A percentile compares a stretch with the other conserved stretches of the same genome.
Evolutionary conservation across 1,140 invertebrate genomes (phyloP).

Genomic region (Bicyclus anynana): DNA sequence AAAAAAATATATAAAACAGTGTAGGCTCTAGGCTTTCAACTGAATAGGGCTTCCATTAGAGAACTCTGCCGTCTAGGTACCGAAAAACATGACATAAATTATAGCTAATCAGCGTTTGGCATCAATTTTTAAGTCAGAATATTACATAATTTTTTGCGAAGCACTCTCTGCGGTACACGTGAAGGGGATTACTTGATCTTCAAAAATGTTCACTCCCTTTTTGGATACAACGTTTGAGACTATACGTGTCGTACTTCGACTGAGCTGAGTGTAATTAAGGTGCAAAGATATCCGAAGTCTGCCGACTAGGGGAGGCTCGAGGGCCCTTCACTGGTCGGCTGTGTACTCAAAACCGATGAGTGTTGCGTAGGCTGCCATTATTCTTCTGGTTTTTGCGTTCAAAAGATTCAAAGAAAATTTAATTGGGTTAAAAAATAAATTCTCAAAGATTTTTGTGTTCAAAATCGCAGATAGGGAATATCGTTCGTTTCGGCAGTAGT

Average conservation of each 20-base stretch:
- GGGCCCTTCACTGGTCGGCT: conserved; percentile 60
- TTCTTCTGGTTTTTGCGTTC: conserved; percentile 52
- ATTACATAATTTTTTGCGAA: conserved; percentile 9
- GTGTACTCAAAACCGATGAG: conserved; percentile 67
- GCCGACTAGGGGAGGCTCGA: conserved; percentile 55
- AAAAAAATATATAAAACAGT: neutral
- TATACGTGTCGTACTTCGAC: conserved; percentile 67
- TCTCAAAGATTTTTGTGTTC: neutral
- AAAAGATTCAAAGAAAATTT: conserved; percentile 66
- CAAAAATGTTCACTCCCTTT: conserved; percentile 55
- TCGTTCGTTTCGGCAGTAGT: too few relatives aligned
- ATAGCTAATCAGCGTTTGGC: neutral
- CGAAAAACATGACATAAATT: neutral
- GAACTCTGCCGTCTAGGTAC: neutral
- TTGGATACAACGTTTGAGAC: conserved; percentile 54
- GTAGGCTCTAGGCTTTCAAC: neutral
- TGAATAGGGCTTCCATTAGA: neutral
- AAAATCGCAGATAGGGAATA: too few relatives aligned
- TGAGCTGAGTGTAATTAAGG: conserved; percentile 72
- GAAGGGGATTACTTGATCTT: conserved; percentile 56
- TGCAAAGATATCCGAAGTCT: conserved; percentile 74
- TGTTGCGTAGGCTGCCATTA: conserved; percentile 65
- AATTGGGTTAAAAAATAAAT: conserved; percentile 51
- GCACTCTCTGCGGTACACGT: conserved; percentile 19
- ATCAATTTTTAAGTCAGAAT: conserved; percentile 17